phyloP scores from a whole-genome alignment of 2,888 invertebrate genomes.

The Branchipolynoe longqiensis region DNA sequence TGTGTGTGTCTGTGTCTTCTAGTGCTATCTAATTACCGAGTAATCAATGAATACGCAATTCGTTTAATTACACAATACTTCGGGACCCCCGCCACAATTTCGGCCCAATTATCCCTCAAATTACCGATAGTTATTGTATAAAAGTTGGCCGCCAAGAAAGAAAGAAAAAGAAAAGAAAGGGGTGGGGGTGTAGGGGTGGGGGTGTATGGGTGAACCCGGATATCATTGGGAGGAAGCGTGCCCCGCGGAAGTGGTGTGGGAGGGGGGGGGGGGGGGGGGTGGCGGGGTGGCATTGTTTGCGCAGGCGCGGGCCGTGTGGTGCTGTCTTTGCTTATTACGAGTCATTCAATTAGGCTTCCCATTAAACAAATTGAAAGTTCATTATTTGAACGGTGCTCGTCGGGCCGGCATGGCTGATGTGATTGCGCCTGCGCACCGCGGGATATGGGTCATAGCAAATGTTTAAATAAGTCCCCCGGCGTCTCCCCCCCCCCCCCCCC shows the following conservation, averaged over 20 bases:
- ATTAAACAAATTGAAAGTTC: conserved; percentile 58
- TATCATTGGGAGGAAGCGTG: conserved; percentile 44
- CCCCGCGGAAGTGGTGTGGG: conserved; percentile 46
- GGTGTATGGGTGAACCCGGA: too few species aligned
- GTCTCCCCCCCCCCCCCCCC: not conserved
- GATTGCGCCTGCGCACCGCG: conserved; percentile 45
- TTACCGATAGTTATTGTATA: conserved; percentile 55
- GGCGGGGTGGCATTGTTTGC: conserved; percentile 58
- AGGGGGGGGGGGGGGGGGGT: too few species aligned
- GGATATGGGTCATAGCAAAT: conserved; percentile 55
- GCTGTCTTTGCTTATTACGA: conserved; percentile 51
- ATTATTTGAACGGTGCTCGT: conserved; percentile 53
- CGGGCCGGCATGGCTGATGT: conserved; percentile 18
- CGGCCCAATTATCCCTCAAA: conserved; percentile 54
- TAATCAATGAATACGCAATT: conserved; percentile 58
- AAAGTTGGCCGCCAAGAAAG: conserved; percentile 42
- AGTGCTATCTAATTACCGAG: conserved; percentile 50
- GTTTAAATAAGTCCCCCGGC: conserved; percentile 44
- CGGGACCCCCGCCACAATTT: conserved; percentile 57
- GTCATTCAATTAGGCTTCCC: conserved; percentile 50
- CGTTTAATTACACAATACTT: conserved; percentile 58
- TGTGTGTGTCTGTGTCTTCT: conserved; percentile 31
- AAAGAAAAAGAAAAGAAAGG: too few species aligned
- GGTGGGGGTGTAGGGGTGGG: too few species aligned
- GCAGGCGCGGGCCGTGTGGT: conserved; percentile 32